Base-by-base conservation (phyloP, 2,797 vertebrate species). In the Tamandua tetradactyla region DNA sequence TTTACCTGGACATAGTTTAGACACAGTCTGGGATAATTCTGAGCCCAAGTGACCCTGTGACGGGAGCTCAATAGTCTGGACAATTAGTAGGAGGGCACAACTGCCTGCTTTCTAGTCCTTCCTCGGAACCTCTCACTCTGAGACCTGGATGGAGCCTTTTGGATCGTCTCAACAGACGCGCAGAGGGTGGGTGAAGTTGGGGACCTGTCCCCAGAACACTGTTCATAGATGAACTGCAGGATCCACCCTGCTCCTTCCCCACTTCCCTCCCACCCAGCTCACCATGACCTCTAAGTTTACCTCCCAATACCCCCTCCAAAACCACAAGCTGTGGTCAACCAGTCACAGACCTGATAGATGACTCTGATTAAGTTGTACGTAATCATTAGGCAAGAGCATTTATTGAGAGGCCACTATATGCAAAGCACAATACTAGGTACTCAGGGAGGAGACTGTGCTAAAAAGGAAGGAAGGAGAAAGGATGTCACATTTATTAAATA, bases 401-500 rank as follows among this genome's bases (percentile, higher is more conserved):
- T 20, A n/a, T 6, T 27, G 25, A 59, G 44, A 68, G 27, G 20
- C 61, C 23, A 2, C 68, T 52, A 49, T 17, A 20, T 76, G 55
- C 44, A 49, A 57, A 83, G 57, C 37, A 4, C 35, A 85, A 30
- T 40, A 47, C 37, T 27, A 44, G 66, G 52, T 8, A 9, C 32
- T 15, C 14, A 8, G 3, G 12, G 13, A 13, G 2, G 47, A 18
- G 37, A 37, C 42, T 57, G 57, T 47, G 25, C 2, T 42, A 10
- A 4, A 17, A 4, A 37, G 32, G 23, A n/a, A 22, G n/a, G 20
- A 37, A 30, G 18, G 27, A 30, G 27, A 3, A 27, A 4, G 69
- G 20, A 3, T 7, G 1, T 8, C 44, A 35, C 5, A 12, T 2
- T 0, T 5, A 9, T 10, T 27, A 49, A 15, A 5, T 32, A 47